Conservation (phyloP, 2,888 invertebrate genomes). For the Philonicus albiceps region DNA sequence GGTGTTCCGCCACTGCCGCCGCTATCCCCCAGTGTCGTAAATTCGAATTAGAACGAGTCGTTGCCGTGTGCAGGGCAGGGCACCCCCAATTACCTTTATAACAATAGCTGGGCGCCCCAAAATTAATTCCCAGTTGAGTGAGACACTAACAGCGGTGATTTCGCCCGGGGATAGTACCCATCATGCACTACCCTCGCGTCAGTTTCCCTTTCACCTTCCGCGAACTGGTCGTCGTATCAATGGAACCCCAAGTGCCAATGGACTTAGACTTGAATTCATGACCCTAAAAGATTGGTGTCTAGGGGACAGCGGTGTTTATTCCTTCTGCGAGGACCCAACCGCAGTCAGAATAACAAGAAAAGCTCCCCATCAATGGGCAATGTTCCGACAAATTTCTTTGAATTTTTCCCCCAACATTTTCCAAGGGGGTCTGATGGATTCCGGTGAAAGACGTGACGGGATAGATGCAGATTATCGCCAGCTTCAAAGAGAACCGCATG, state of each 20-base stretch:
- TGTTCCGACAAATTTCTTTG: not conserved
- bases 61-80: not conserved
- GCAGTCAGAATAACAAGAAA: not conserved
- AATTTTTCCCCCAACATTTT: not conserved
- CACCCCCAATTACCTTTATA: not conserved
- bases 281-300: not conserved
- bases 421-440: not conserved
- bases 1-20: not conserved
- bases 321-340: not conserved
- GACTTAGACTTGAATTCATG: not conserved
- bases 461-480: not conserved
- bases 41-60: conserved; percentile 7
- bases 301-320: not conserved
- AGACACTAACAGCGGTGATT: conserved; percentile 20
- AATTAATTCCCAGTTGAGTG: conserved; percentile 26
- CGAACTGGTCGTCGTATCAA: not conserved
- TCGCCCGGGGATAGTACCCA: not conserved
- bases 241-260: not conserved
- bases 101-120: not conserved
- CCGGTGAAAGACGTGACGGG: not conserved
- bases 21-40: not conserved
- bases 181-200: not conserved
- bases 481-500: not conserved
- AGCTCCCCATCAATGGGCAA: not conserved
- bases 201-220: not conserved